Evolutionary conservation across 2,113 vertebrate species (phyloP).

Genomic region (Apaloderma vittatum): DNA sequence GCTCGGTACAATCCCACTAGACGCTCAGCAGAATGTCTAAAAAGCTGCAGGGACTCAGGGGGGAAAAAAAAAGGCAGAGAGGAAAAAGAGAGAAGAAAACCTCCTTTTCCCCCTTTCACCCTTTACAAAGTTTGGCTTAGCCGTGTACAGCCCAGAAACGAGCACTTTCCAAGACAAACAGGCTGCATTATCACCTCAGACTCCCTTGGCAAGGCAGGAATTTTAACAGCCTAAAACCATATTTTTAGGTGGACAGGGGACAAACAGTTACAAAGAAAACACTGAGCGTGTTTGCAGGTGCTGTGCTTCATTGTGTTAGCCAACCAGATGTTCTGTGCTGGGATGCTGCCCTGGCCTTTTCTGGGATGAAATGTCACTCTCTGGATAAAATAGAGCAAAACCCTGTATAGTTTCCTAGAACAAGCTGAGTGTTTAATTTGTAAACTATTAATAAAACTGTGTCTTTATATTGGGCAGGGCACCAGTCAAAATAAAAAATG

Average conservation of each 20-base stretch:
- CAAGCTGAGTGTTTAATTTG: constrained; percentile 61
- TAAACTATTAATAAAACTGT: constrained; percentile 62
- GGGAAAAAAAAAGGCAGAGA: background rate
- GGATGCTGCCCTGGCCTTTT: constrained; percentile 37
- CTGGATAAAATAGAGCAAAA: constrained; percentile 56
- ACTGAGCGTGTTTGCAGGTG: constrained; percentile 74
- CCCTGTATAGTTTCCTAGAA: constrained; percentile 48
- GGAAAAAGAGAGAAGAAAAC: constrained; percentile 6
- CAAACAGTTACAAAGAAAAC: constrained; percentile 79
- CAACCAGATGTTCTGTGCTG: constrained; percentile 81
- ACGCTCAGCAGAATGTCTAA: constrained; percentile 11
- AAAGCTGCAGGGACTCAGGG: background rate
- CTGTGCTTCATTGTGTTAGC: constrained; percentile 73
- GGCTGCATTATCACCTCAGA: constrained; percentile 73
- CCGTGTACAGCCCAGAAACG: background rate
- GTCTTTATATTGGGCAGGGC: constrained; percentile 54
- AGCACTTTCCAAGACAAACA: constrained; percentile 78
- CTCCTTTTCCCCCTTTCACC: constrained; percentile 1
- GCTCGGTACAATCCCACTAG: background rate
- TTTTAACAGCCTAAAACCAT: constrained; percentile 70
- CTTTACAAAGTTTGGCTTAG: constrained; percentile 42
- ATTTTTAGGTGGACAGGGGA: constrained; percentile 67
- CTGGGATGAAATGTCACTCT: constrained; percentile 66
- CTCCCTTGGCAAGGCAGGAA: constrained; percentile 71
- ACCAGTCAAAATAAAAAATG: constrained; percentile 68